Conservation (phyloP, 2,888 invertebrate species). For the Sericinus montela region DNA sequence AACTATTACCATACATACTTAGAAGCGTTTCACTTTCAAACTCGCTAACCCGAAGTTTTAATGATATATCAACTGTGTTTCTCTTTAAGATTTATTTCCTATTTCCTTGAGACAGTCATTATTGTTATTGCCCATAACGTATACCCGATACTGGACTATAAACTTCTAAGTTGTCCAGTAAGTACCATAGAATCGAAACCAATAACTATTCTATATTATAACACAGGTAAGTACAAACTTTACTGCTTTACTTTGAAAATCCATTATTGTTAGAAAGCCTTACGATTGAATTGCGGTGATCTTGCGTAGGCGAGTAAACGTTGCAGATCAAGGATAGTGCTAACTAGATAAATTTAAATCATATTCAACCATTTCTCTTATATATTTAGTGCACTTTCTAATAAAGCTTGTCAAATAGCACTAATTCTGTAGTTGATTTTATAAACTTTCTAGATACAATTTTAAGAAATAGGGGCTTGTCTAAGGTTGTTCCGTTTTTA, state of each 20-base stretch:
- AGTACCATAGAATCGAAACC: slow-evolving; percentile 31
- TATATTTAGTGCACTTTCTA: not conserved
- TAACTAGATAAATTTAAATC: slow-evolving; percentile 1
- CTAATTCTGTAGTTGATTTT: too few relatives aligned
- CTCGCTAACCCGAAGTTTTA: not conserved
- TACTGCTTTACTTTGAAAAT: slow-evolving; percentile 29
- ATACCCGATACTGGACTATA: slow-evolving; percentile 8
- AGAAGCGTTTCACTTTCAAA: too few relatives aligned
- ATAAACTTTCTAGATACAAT: too few relatives aligned
- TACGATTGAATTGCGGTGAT: slow-evolving; percentile 40
- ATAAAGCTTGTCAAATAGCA: too few relatives aligned
- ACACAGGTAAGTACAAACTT: slow-evolving; percentile 29
- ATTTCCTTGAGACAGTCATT: slow-evolving; percentile 16
- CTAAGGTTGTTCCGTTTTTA: too few relatives aligned
- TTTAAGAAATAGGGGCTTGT: too few relatives aligned
- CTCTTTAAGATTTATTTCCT: slow-evolving; percentile 14
- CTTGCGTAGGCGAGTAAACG: slow-evolving; percentile 41
- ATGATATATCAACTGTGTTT: slow-evolving; percentile 16
- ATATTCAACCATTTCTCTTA: slow-evolving; percentile 1
- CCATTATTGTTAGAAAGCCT: slow-evolving; percentile 45
- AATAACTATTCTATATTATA: slow-evolving; percentile 38
- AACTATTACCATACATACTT: too few relatives aligned
- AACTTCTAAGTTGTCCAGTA: slow-evolving; percentile 12
- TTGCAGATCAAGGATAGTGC: not conserved
- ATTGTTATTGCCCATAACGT: slow-evolving; percentile 12